Percentiles rank a stretch among this genome's conserved stretches.
These are phyloP conservation scores for Steinernema scapterisci DNA, from an alignment of 2,888 invertebrate species.

Conservation along the genomic window DNA sequence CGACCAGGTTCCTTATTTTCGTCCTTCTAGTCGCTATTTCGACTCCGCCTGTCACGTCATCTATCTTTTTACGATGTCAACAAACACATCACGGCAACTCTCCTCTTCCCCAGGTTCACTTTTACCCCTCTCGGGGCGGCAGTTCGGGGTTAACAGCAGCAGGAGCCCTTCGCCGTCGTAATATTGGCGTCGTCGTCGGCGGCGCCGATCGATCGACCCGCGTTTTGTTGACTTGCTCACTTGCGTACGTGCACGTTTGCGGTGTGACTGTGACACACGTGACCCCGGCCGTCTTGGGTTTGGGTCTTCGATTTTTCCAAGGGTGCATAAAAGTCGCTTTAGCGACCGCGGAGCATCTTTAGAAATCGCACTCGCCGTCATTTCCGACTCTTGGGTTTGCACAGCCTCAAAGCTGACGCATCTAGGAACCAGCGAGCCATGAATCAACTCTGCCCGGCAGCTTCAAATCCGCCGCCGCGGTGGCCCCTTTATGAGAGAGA, in stretches of 20 bases:
- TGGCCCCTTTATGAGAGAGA: too few species aligned
- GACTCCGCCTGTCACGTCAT: background rate
- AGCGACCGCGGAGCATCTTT: background rate
- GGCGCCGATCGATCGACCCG: background rate
- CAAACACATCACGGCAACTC: background rate
- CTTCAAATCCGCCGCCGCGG: too few species aligned
- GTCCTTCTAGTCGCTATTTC: constrained; percentile 9
- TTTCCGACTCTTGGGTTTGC: too few species aligned
- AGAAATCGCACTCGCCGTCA: background rate
- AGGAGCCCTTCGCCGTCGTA: too few species aligned
- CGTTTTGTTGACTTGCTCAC: background rate
- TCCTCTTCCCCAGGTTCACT: background rate
- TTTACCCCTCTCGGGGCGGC: background rate
- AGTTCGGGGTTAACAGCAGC: background rate
- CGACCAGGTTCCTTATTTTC: constrained; percentile 20
- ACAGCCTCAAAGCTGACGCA: too few species aligned
- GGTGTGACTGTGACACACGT: background rate
- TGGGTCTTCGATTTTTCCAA: too few species aligned
- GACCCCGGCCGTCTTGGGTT: too few species aligned
- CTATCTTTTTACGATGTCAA: constrained; percentile 5
- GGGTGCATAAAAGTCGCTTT: background rate
- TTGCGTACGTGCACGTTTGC: background rate
- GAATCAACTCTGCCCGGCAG: too few species aligned
- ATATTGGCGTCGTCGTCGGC: background rate
- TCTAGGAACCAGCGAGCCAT: too few species aligned